phyloP scores from a whole-genome alignment of 1,140 invertebrate genomes.

The Bombyx mandarina region DNA sequence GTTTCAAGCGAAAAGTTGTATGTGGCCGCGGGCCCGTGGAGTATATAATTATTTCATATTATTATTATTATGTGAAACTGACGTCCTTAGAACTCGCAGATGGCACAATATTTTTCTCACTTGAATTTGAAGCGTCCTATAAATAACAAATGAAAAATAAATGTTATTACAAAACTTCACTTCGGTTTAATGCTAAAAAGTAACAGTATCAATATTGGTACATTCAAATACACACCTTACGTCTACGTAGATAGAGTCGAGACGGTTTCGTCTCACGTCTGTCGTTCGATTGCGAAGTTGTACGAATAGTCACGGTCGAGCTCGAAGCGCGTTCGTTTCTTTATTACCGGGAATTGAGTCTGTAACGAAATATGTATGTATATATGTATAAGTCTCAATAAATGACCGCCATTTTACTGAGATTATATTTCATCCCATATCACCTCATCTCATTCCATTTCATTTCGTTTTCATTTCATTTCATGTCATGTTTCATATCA shows the following conservation, averaged over 20 bases:
- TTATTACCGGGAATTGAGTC: constrained; percentile 57
- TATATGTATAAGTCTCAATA: too few relatives aligned
- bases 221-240: neutral
- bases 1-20: too few relatives aligned
- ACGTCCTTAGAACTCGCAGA: too few relatives aligned
- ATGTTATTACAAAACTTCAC: neutral
- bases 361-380: constrained; percentile 23
- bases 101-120: neutral
- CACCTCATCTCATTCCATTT: too few relatives aligned
- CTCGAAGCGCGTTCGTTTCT: constrained; percentile 62
- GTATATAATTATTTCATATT: too few relatives aligned
- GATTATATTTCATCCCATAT: too few relatives aligned
- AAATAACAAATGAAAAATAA: neutral
- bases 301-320: constrained; percentile 68
- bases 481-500: too few relatives aligned
- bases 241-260: neutral
- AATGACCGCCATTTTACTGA: too few relatives aligned
- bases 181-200: neutral
- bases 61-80: too few relatives aligned
- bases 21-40: too few relatives aligned
- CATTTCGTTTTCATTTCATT: too few relatives aligned
- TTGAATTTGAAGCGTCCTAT: neutral
- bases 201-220: neutral
- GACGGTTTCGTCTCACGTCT: constrained; percentile 41
- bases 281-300: constrained; percentile 59